Base-by-base conservation (phyloP, 35 echinoderm and acorn worm species). In the Stichopus chloronotus region DNA sequence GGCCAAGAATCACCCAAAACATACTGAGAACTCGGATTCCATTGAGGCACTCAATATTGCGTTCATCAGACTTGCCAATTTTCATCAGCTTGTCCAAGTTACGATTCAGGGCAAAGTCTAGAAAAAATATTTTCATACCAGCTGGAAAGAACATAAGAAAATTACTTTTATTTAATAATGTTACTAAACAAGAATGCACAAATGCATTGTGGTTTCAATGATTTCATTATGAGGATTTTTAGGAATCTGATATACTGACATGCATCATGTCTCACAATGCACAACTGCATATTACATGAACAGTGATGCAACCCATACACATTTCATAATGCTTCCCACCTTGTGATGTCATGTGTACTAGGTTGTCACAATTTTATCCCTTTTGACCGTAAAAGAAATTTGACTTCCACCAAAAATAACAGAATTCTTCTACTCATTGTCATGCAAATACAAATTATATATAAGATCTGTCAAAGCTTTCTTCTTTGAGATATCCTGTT, bases 1-100 rank as follows among this genome's bases (percentile, higher is more conserved):
- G 97, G 8, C 95, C 95, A 16, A 96, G 87, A 30, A 98, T 98
- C 11, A 98, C 88, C 97, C 97, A 98, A 52, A 88, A 93, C 97
- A 98, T 98, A 85, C 97, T 98, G 10, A 98, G 65, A 9, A 98
- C 97, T 1, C 97, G 90, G 8, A 98, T 94, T 43, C 97, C 97
- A 83, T 98, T 98, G 20, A 98, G 76, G 58, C 93, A 94, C 17
- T 76, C 89, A 24, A 91, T 84, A 30, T 59, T 83, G 19, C 93
- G 90, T 53, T 78, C 77, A 9, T 55, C 57, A 9, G 25, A 52
- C 17, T 77, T 87, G 30, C 20, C 52, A 5, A 79, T 91, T 21
- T 79, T 91, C 76, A 91, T 77, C 22, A 77, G 59, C 56, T 77
- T 78, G 52, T 9, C 65, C 54, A 91, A 52, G 56, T 91, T 91